phyloP scores from a whole-genome alignment of 2,797 vertebrate genomes.

The Parauchenoglanis punctatus region DNA sequence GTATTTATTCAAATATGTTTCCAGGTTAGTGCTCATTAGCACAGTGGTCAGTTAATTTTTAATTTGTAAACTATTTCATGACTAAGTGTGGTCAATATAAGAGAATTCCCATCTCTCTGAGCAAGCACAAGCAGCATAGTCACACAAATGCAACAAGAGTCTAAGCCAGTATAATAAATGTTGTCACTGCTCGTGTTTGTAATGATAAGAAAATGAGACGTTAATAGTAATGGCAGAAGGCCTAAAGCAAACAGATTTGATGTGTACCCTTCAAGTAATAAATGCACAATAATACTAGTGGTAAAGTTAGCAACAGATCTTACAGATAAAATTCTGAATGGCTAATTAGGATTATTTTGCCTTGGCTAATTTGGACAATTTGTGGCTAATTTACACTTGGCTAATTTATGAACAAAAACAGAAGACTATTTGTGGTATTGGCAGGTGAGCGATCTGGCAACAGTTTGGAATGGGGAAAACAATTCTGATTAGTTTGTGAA shows the following conservation, averaged over 20 bases:
- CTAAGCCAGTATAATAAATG: background rate
- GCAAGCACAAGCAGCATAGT: background rate
- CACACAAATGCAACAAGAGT: background rate
- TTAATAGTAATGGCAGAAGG: background rate
- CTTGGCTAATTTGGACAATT: background rate
- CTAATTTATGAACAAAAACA: slow-evolving; percentile 1
- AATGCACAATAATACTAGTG: background rate
- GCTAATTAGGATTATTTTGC: background rate
- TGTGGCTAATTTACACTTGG: slow-evolving; percentile 4
- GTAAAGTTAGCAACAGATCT: slow-evolving; percentile 6
- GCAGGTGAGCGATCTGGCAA: background rate
- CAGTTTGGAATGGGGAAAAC: too few species aligned
- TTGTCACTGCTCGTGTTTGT: background rate
- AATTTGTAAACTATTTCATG: background rate
- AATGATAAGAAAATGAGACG: background rate
- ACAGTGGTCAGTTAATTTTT: background rate
- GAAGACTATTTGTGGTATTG: slow-evolving; percentile 8
- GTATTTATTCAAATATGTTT: background rate
- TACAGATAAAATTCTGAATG: background rate
- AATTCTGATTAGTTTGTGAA: background rate
- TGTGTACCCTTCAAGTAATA: background rate
- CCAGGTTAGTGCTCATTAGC: background rate
- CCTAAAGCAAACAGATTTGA: background rate
- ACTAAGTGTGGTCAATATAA: background rate
- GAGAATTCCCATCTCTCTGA: background rate